Base-by-base conservation (phyloP, 2,888 invertebrate genomes). In the Agrochola lota region DNA sequence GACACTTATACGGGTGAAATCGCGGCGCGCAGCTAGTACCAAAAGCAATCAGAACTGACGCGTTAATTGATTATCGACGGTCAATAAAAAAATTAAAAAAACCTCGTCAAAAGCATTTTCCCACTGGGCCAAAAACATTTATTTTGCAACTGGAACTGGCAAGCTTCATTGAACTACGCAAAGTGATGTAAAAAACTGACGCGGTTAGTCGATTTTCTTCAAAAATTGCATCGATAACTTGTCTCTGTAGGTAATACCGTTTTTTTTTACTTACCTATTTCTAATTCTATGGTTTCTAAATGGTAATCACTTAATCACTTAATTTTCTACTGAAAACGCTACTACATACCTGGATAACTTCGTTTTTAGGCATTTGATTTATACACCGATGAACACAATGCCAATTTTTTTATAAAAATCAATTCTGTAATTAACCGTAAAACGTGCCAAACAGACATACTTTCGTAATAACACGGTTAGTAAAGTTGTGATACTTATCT, bases 61-160 rank as follows among this genome's bases (percentile, higher is more conserved):
- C n/a, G 15, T n/a, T 52, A 83, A 80, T 77, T 63, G 68, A 77
- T 83, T 83, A 83, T 35, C 5, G 15, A 57, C 57, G 49, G 49
- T 26, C 15, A 35, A 49, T n/a, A 43, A n/a, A 57, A 26, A 15
- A 68, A 68, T n/a, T n/a, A n/a, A 66, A 71, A 55, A 20, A 68
- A 60, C 43, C n/a, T 5, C 12, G 20, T 30, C 17, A 30, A 23
- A n/a, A 40, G 15, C 17, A 15, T 63, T 77, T 78, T 69, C 57
- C 70, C 30, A 69, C 26, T 57, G 15, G 23, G 12, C 43, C 26
- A 69, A 83, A 76, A 83, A 69, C 57, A 15, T 7, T 11, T 43
- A 60, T 64, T 77, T 83, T 35, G 57, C 52, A 67, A 80, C 49
- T 57, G 43, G 7, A 67, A 80, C 49, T 57, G 43, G 7, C 30